phyloP scores from a whole-genome alignment of 1,140 invertebrate genomes.

The Meloidogyne exigua region DNA sequence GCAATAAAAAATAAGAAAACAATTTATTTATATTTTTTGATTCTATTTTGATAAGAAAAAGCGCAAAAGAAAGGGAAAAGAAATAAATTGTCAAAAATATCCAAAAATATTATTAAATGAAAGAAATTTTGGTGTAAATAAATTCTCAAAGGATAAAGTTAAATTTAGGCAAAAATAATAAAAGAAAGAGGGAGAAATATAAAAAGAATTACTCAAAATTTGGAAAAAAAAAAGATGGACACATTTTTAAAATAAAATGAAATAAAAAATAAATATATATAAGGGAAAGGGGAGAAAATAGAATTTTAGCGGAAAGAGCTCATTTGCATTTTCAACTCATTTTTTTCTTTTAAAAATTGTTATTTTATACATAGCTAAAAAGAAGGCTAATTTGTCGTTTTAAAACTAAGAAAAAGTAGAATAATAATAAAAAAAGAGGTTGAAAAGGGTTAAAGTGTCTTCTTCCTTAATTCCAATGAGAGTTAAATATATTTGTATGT shows the following conservation, averaged over 20 bases:
- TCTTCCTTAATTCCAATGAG: slow-evolving; percentile 1
- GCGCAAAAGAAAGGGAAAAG: background rate
- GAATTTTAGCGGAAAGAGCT: background rate
- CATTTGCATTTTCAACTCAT: background rate
- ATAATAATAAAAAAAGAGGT: background rate
- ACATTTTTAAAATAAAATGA: background rate
- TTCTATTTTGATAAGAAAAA: background rate
- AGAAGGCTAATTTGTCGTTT: background rate
- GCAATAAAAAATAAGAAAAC: background rate
- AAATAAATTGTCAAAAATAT: background rate
- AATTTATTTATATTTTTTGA: background rate
- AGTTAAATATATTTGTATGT: too few species aligned
- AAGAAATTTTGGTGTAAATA: background rate
- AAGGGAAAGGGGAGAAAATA: background rate
- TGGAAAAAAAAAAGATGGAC: background rate
- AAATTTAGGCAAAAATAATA: background rate
- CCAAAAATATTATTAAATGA: background rate
- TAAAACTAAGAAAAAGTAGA: background rate
- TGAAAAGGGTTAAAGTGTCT: background rate
- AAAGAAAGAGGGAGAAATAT: too few species aligned
- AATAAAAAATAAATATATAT: background rate
- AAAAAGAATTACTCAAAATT: slow-evolving; percentile 1
- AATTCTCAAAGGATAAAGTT: background rate
- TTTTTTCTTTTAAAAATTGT: background rate
- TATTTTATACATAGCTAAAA: background rate